Evolutionary conservation across 2,113 vertebrate species (phyloP).

Genomic region (Vimba vimba): DNA sequence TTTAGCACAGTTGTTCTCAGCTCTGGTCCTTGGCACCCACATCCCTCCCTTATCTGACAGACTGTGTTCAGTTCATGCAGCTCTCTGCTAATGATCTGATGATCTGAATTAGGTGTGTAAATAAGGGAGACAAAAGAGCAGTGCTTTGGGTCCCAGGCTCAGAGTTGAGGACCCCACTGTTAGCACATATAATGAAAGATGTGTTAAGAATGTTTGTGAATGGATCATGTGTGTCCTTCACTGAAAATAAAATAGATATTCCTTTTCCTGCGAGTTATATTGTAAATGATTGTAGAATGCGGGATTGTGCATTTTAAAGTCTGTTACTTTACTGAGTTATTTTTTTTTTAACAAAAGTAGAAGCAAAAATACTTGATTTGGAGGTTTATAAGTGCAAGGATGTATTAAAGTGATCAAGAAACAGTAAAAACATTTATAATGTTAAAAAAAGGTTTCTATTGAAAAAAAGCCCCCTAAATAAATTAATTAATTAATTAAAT

Average conservation of each 20-base stretch:
- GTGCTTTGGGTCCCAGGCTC: neutral
- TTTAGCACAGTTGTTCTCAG: neutral
- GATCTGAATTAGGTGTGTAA: neutral
- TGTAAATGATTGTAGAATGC: neutral
- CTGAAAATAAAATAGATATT: constrained; percentile 15
- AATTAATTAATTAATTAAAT: too few species aligned
- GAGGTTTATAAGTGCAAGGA: neutral
- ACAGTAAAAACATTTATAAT: too few species aligned
- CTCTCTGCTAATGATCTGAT: neutral
- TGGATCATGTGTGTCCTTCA: constrained; percentile 13
- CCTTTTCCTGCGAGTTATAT: neutral
- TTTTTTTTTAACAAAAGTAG: neutral
- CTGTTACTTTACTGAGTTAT: constrained; percentile 17
- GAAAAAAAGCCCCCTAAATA: too few species aligned
- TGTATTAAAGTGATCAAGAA: too few species aligned
- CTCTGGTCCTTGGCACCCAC: neutral
- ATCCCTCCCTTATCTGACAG: neutral
- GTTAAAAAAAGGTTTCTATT: too few species aligned
- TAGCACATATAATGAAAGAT: neutral
- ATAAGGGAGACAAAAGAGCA: neutral
- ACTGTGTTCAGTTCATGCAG: neutral
- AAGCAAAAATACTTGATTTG: neutral
- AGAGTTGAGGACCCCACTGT: neutral
- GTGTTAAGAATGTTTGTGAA: constrained; percentile 17
- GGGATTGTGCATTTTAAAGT: constrained; percentile 4